Conservation (phyloP, 2,888 invertebrate species). For the Imbricaverruca yamaguchii region DNA sequence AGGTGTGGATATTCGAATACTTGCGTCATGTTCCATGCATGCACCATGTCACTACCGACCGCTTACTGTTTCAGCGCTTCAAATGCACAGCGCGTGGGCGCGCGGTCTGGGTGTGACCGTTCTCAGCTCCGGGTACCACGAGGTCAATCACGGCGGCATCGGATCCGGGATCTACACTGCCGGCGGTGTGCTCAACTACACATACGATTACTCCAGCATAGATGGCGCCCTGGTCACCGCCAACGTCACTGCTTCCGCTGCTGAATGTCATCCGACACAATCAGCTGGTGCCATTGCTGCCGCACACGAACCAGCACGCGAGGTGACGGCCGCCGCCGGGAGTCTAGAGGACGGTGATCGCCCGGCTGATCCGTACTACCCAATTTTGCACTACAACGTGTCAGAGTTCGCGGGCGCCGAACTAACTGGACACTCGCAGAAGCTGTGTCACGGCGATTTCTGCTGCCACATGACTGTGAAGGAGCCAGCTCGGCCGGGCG, state of each 20-base stretch:
- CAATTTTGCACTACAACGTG: not conserved
- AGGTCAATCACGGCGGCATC: not conserved
- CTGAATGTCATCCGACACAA: not conserved
- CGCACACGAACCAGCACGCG: not conserved
- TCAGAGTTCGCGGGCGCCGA: not conserved
- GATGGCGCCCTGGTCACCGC: not conserved
- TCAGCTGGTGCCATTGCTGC: not conserved
- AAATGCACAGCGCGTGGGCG: constrained; percentile 20
- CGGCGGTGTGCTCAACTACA: not conserved
- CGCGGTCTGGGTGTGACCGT: constrained; percentile 10
- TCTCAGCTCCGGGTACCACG: not conserved
- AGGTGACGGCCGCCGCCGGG: no score
- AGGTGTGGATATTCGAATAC: no score
- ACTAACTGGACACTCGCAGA: not conserved
- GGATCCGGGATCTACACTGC: constrained; percentile 18
- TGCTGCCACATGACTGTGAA: not conserved
- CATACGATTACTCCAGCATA: not conserved
- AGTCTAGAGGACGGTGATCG: no score
- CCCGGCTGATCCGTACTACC: not conserved
- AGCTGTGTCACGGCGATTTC: not conserved
- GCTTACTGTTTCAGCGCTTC: not conserved
- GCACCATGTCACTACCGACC: no score
- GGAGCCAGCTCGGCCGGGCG: not conserved
- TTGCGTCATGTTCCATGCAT: no score
- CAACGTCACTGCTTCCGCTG: not conserved